Conservation (phyloP, 2,888 invertebrate species). For the Diaprepes abbreviatus region DNA sequence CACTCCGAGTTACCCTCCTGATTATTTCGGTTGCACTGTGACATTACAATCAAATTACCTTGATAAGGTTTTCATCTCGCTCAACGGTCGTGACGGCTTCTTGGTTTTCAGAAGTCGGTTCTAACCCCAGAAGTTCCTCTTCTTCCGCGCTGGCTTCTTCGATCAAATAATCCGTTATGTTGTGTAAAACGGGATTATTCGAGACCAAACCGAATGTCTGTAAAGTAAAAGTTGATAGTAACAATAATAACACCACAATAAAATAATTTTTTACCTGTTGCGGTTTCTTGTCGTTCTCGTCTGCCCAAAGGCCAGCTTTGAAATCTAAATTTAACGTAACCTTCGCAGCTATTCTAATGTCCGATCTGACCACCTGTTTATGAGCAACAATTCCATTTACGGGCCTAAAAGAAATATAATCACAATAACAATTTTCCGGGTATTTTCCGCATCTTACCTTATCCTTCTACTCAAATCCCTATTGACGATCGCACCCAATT, state of each 20-base stretch:
- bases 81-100: conserved; percentile 72
- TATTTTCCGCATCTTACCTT: conserved; percentile 28
- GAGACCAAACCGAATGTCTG: conserved; percentile 80
- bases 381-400: conserved; percentile 93
- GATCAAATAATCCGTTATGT: conserved; percentile 97
- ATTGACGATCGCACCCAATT: conserved; percentile 96
- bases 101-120: conserved; percentile 68
- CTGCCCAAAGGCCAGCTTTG: conserved; percentile 83
- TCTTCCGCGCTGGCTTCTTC: conserved; percentile 99
- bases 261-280: conserved; percentile 59
- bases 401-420: conserved; percentile 71
- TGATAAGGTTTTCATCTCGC: conserved; percentile 76
- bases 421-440: neutral
- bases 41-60: no score
- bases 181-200: conserved; percentile 93
- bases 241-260: no score
- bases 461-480: conserved; percentile 95
- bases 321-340: conserved; percentile 92
- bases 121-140: conserved; percentile 89
- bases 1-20: no score
- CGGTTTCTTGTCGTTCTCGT: conserved; percentile 67
- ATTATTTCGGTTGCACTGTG: no score
- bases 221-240: conserved; percentile 8
- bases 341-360: conserved; percentile 92
- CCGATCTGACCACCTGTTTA: conserved; percentile 88